These are phyloP conservation scores for Leptodactylus fuscus DNA, from an alignment of 2,113 vertebrate genomes.

Conservation along the genomic window DNA sequence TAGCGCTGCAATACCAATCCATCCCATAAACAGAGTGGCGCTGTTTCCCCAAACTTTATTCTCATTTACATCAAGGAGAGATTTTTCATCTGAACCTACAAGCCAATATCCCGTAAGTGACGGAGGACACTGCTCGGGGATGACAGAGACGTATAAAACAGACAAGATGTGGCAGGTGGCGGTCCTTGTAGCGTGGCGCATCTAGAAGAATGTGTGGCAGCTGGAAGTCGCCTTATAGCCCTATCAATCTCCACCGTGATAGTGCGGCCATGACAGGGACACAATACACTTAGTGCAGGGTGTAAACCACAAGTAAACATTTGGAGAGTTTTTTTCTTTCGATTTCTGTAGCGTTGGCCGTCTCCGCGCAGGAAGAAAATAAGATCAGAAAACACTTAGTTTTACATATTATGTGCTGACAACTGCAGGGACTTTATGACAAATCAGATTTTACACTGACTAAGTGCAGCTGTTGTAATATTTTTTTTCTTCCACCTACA, in stretches of 20 bases:
- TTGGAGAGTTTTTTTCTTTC: neutral
- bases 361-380: neutral
- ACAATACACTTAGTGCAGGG: neutral
- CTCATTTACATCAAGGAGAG: no score
- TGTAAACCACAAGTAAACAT: slow-evolving; percentile 30
- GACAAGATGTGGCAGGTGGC: slow-evolving; percentile 38
- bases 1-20: no score
- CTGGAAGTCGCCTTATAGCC: neutral
- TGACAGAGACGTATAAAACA: neutral
- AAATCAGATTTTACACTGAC: slow-evolving; percentile 39
- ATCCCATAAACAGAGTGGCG: no score
- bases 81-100: neutral
- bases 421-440: slow-evolving; percentile 37
- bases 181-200: neutral
- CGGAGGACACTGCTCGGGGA: neutral
- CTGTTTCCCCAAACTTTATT: no score
- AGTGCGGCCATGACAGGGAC: neutral
- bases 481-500: slow-evolving; percentile 73
- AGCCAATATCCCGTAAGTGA: neutral
- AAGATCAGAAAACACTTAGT: slow-evolving; percentile 5
- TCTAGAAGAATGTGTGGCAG: slow-evolving; percentile 25
- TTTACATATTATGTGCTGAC: slow-evolving; percentile 36
- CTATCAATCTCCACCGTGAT: neutral
- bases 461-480: slow-evolving; percentile 67
- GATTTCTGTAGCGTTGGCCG: neutral